Percentiles rank a stretch among this genome's conserved stretches.
Evolutionary conservation across 2,797 vertebrate genomes (phyloP).

Genomic region (Gymnocypris eckloni): DNA sequence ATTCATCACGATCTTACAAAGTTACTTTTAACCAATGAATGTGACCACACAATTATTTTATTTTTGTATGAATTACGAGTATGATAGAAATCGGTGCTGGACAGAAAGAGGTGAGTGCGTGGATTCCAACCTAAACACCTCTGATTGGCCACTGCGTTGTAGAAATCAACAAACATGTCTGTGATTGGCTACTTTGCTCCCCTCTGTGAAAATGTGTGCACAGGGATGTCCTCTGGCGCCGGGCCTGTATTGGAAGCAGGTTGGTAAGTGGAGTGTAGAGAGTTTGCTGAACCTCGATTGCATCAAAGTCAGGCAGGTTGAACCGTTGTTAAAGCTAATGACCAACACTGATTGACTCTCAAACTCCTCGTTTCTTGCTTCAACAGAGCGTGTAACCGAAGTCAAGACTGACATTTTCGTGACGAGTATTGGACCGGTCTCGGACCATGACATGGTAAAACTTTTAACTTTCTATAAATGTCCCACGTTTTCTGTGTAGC

Average conservation of each 20-base stretch:
- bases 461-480: slow-evolving; percentile 69
- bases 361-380: slow-evolving; percentile 92
- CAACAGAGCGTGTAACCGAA: slow-evolving; percentile 99
- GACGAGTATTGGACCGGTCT: slow-evolving; percentile 98
- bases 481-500: slow-evolving; percentile 58
- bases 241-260: not conserved
- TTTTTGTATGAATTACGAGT: too few species aligned
- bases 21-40: too few species aligned
- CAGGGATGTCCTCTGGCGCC: too few species aligned
- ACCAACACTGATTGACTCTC: slow-evolving; percentile 83
- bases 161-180: too few species aligned
- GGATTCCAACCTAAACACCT: too few species aligned
- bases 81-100: too few species aligned
- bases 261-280: not conserved
- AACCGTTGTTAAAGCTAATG: slow-evolving; percentile 79
- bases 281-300: slow-evolving; percentile 69
- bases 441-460: slow-evolving; percentile 99
- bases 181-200: too few species aligned
- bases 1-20: too few species aligned
- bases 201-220: too few species aligned
- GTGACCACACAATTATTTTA: too few species aligned
- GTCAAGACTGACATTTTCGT: slow-evolving; percentile 99
- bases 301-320: slow-evolving; percentile 75
- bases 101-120: too few species aligned
- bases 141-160: too few species aligned